Base-by-base conservation (phyloP, 1,140 invertebrate species). In the Sycophila sp. region DNA sequence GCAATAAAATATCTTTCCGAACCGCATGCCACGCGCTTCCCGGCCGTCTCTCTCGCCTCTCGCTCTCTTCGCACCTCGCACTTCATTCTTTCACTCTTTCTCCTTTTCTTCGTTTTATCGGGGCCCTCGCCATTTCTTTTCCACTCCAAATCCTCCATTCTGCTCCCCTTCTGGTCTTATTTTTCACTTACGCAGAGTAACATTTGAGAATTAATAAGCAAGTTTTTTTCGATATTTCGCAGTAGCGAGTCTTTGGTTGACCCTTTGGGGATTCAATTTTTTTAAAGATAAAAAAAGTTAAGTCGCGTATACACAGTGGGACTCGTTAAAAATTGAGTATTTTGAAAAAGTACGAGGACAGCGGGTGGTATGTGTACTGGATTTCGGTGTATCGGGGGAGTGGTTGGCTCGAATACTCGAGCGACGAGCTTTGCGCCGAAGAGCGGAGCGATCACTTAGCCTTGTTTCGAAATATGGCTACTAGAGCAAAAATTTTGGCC, bases 1-100 rank as follows among this genome's bases (percentile, higher is more conserved):
- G 67, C 67, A 69, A 69, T 69, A 69, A 69, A 69, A 62, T 69
- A 69, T 69, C 58, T 69, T 32, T 47, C 42, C 42, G 17, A 22
- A 22, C 55, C 51, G 28, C 28, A 30, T 55, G 28, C 42, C 42
- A 22, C 2, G 19, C 42, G 38, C 38, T n/a, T n/a, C n/a, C n/a
- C n/a, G n/a, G 19, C 42, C 42, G 17, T 47, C 24, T 47, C 19
- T 22, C 38, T n/a, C 15, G 17, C n/a, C 38, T n/a, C 42, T 10
- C 42, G 38, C 3, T 10, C 8, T 40, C n/a, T n/a, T 40, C 38
- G 8, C 11, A n/a, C 2, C 38, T n/a, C n/a, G n/a, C n/a, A n/a
- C n/a, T n/a, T 15, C n/a, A 38, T 38, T 38, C 36, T 40, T n/a
- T 40, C 38, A n/a, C 11, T 15, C 40, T 5, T 17, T 17, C 42